phyloP scores from a whole-genome alignment of 2,888 invertebrate species.

The Tenthredo amoena region DNA sequence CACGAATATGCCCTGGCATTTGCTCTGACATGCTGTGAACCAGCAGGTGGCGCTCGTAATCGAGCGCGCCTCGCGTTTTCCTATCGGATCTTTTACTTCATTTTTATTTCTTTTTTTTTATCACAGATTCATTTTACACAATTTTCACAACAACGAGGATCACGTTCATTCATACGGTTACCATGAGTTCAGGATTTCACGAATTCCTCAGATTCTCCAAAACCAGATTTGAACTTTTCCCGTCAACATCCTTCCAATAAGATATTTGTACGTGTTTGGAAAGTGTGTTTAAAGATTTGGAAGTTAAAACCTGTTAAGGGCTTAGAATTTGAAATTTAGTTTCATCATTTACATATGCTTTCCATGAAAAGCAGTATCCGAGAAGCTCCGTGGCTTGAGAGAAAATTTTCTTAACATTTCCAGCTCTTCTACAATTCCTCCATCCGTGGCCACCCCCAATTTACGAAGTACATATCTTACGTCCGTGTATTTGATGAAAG shows the following conservation, averaged over 20 bases:
- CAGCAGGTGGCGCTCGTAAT: slow-evolving; percentile 12
- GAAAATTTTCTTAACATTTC: not conserved
- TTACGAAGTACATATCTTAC: not conserved
- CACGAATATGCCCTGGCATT: slow-evolving; percentile 23
- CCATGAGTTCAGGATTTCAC: not conserved
- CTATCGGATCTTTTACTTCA: not conserved
- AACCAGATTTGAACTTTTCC: no score
- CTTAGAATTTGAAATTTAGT: not conserved
- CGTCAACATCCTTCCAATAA: not conserved
- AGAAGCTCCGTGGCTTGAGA: not conserved
- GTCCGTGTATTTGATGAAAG: not conserved
- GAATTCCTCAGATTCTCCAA: not conserved
- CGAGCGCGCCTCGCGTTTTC: not conserved
- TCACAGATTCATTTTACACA: not conserved
- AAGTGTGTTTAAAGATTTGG: not conserved
- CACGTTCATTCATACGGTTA: not conserved
- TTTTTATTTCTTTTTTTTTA: not conserved
- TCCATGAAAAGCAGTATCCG: not conserved
- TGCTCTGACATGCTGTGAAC: slow-evolving; percentile 4
- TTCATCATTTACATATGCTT: not conserved
- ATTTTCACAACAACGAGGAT: not conserved
- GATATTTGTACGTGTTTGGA: not conserved
- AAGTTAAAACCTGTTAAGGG: not conserved
- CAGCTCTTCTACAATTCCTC: not conserved
- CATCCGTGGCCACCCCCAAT: not conserved